Evolutionary conservation across 2,888 invertebrate genomes (phyloP).

Genomic region (Leptinotarsa tumamoca): DNA sequence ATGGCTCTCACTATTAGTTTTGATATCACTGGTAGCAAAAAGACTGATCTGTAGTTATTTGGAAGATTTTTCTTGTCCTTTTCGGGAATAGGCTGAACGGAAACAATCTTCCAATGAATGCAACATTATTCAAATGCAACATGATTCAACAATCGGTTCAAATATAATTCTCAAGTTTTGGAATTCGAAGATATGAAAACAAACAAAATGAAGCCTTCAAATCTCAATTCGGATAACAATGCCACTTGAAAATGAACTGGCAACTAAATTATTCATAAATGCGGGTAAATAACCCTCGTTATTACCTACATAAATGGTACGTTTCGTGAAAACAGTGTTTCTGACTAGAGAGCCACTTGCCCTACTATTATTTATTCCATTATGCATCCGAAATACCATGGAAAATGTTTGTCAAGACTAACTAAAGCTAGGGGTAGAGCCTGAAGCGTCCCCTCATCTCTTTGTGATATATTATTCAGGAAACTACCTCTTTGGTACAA

Average conservation of each 20-base stretch:
- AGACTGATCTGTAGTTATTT: too few relatives aligned
- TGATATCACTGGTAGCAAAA: too few relatives aligned
- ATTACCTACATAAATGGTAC: neutral
- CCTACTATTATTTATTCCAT: constrained; percentile 4
- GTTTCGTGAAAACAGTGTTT: neutral
- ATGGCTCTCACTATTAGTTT: too few relatives aligned
- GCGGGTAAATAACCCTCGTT: constrained; percentile 1
- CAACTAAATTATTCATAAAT: neutral
- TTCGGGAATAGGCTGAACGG: too few relatives aligned
- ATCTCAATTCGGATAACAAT: neutral
- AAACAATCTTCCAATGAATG: too few relatives aligned
- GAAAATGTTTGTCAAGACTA: constrained; percentile 15
- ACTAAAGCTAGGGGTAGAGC: neutral
- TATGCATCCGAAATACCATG: constrained; percentile 3
- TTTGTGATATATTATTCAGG: neutral
- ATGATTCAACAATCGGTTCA: too few relatives aligned
- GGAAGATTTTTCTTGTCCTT: too few relatives aligned
- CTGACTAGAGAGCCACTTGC: constrained; percentile 8
- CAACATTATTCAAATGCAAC: too few relatives aligned
- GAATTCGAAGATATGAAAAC: too few relatives aligned
- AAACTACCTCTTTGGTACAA: neutral
- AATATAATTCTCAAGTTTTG: too few relatives aligned
- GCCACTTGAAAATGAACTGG: neutral
- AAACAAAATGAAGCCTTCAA: too few relatives aligned
- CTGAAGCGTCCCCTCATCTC: neutral